A percentile compares a stretch with the other conserved stretches of the same genome.
These are phyloP conservation scores for Eurytoma adleriae DNA, from an alignment of 2,888 invertebrate genomes.

Conservation along the genomic window DNA sequence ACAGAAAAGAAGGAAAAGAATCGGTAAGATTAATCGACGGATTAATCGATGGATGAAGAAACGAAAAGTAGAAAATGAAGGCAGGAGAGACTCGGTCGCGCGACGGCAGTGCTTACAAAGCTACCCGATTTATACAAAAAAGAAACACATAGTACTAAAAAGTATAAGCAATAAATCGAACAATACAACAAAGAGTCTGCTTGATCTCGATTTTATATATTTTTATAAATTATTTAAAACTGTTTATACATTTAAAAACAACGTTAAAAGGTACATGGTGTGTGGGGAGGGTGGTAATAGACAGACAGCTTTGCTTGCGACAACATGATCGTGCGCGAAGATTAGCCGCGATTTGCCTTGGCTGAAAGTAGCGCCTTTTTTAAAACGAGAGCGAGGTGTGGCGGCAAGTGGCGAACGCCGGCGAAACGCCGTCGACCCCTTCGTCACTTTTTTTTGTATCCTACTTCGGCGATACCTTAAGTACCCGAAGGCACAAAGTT, in stretches of 20 bases:
- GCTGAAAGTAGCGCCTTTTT: background rate
- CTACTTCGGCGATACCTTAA: too few relatives aligned
- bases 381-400: background rate
- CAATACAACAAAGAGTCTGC: slow-evolving; percentile 20
- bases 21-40: background rate
- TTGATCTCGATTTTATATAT: slow-evolving; percentile 50
- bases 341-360: slow-evolving; percentile 5
- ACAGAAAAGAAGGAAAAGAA: background rate
- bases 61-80: background rate
- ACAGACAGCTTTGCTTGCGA: slow-evolving; percentile 38
- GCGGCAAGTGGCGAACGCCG: too few relatives aligned
- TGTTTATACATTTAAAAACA: slow-evolving; percentile 53
- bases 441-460: background rate
- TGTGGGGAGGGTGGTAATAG: slow-evolving; percentile 23
- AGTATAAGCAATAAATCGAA: slow-evolving; percentile 20
- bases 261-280: slow-evolving; percentile 47
- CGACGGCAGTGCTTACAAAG: background rate
- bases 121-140: too few relatives aligned
- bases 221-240: slow-evolving; percentile 53
- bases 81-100: background rate
- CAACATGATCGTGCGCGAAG: slow-evolving; percentile 36
- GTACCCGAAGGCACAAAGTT: slow-evolving; percentile 3
- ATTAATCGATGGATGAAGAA: background rate
- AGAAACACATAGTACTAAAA: background rate
- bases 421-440: background rate